Evolutionary conservation across 2,888 invertebrate species (phyloP), one percentile per base, ranked within the genome.

Genomic region (Caenorhabditis afra): DNA sequence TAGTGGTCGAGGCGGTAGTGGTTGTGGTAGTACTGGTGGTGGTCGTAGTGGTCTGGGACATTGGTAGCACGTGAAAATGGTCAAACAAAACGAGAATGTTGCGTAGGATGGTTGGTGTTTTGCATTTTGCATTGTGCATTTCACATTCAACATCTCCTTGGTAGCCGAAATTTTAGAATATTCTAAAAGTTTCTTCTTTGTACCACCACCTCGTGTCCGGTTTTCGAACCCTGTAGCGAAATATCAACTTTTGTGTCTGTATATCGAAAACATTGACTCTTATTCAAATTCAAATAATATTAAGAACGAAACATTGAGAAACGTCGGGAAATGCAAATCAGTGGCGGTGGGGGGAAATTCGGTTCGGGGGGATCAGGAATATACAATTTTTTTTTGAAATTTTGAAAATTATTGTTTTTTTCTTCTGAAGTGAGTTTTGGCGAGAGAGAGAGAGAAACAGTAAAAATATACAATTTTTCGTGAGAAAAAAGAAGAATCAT

Each of bases 91-190:
- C n/a, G n/a, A n/a, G n/a, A n/a, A n/a, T 49, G 59, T n/a, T 73
- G 64, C 73, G 73, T 73, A 64, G 73, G 73, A 49, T 55, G 50
- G 64, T 58, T 64, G 64, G 49, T 58, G 49, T 73, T 64, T 73
- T 47, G 18, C 29, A 29, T n/a, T n/a, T n/a, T n/a, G 35, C 37
- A 55, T 8, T 55, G 66, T 11, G 37, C 37, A 11, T 57, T 66
- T 23, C 66, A n/a, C n/a, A n/a, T n/a, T n/a, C n/a, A n/a, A n/a
- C n/a, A n/a, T 29, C 29, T 29, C 29, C 53, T 45, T 62, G 70
- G 61, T 18, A 59, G 37, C 58, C 16, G 22, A n/a, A n/a, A 18
- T 35, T 47, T 3, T 16, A 11, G 55, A 71, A 71, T 71, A 64
- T 64, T 71, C 50, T 22, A 71, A 23, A 16, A n/a, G 62, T 18